Evolutionary conservation across 2,797 vertebrate genomes (phyloP), one percentile per base, ranked within the genome.

Genomic region (Chaenodraco wilsoni): DNA sequence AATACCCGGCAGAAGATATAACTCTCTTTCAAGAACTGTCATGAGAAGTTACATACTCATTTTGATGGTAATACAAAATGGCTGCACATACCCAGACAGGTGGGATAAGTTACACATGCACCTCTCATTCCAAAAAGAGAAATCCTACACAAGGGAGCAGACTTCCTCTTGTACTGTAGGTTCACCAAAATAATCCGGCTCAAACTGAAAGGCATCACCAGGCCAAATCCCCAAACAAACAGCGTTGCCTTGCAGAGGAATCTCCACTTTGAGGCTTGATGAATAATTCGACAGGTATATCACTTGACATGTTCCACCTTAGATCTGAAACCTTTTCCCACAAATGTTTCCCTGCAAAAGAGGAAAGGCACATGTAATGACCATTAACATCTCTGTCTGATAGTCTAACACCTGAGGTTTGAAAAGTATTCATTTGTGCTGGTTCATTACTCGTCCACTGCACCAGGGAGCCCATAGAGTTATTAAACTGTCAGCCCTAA

Each of bases 401-500:
- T 77, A 75, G 56, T 77, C 80, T 78, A 87, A 81, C 84, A 88
- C 83, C 77, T 77, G 44, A 44, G 31, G 57, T 69, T 83, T 68
- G 31, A 45, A 31, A 77, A 33, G 50, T 69, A 55, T 76, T 79
- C 31, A 74, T 77, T 82, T 70, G 65, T 70, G 60, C 76, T 69
- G 66, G 74, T 86, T 85, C 82, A 83, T 82, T 83, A 65, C 65
- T 81, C 7, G 10, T 72, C 76, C 74, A 62, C 74, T 72, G 72
- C 84, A 78, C 58, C 73, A 58, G 65, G 80, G 83, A 87, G 69
- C 64, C 59, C 19, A 1, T 41, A 60, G 58, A 64, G 60, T 72
- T 58, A 65, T 74, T 65, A 83, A 85, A 48, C 86, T 91, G 92
- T 90, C 91, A 82, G 69, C 71, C 82, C 63, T 74, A 88, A 93